A percentile compares a stretch with the other conserved stretches of the same genome.
Conservation (phyloP, 2,113 vertebrate genomes). For the Tachysurus vachellii region DNA sequence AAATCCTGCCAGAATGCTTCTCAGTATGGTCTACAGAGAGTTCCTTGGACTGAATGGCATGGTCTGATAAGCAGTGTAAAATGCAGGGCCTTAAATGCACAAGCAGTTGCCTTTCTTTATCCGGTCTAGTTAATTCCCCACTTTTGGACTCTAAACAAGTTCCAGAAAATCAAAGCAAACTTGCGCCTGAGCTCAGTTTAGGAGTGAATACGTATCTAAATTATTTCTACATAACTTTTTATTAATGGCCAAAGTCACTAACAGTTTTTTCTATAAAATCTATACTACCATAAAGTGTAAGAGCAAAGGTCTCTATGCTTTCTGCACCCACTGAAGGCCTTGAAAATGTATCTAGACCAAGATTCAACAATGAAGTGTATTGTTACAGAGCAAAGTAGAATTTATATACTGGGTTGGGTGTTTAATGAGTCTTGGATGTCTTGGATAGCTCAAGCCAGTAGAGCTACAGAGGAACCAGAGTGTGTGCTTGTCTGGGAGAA, state of each 20-base stretch:
- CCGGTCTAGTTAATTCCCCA: no score
- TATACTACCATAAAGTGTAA: not conserved
- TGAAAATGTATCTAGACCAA: not conserved
- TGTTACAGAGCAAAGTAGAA: no score
- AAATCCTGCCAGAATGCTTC: no score
- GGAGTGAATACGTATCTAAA: not conserved
- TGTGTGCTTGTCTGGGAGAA: slow-evolving; percentile 81
- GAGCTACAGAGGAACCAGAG: slow-evolving; percentile 66
- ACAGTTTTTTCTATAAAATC: not conserved
- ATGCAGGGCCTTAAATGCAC: not conserved
- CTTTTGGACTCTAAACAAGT: no score
- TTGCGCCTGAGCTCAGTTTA: no score
- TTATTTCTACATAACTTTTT: not conserved
- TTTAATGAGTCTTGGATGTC: no score
- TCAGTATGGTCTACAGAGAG: no score
- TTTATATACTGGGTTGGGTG: not conserved
- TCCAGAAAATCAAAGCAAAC: no score
- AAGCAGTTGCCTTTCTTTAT: not conserved
- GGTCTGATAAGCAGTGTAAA: not conserved
- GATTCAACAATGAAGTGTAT: not conserved
- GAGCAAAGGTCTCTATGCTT: not conserved
- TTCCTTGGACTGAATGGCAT: not conserved
- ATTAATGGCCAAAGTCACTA: no score
- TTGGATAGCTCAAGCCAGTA: not conserved
- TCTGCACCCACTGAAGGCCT: not conserved